Percentiles rank a stretch among this genome's conserved stretches.
phyloP scores from a whole-genome alignment of 2,888 invertebrate genomes.

The Pollenia griseotomentosa region DNA sequence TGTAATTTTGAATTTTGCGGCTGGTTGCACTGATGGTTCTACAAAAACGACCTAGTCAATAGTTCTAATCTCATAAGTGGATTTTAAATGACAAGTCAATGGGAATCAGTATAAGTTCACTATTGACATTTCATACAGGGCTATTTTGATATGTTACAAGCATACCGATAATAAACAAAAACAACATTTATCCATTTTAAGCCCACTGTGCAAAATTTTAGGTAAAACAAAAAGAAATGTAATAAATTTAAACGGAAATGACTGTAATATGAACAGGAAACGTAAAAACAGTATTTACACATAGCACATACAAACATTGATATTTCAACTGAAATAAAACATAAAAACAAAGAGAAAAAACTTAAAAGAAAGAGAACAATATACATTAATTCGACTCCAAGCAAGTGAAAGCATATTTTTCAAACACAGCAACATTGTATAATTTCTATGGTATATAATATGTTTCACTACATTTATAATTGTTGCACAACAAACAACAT shows the following conservation, averaged over 20 bases:
- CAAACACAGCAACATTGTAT: background rate
- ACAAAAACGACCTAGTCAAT: no score
- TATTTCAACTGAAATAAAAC: conserved; percentile 15
- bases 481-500: conserved; percentile 9
- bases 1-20: no score
- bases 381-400: background rate
- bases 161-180: background rate
- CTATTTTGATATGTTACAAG: no score
- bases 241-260: conserved; percentile 61
- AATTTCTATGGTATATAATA: background rate
- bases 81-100: no score
- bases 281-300: conserved; percentile 27
- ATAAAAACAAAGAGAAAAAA: conserved; percentile 12
- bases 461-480: conserved; percentile 34
- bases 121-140: no score
- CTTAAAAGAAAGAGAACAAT: conserved; percentile 23
- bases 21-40: no score
- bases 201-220: conserved; percentile 20
- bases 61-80: no score
- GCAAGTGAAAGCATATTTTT: conserved; percentile 29
- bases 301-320: conserved; percentile 7
- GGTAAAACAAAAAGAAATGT: conserved; percentile 15
- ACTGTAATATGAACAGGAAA: conserved; percentile 64
- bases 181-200: background rate
- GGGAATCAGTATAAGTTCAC: no score